Conservation (phyloP, 2,113 vertebrate genomes). For the Cynopterus brachyotis region DNA sequence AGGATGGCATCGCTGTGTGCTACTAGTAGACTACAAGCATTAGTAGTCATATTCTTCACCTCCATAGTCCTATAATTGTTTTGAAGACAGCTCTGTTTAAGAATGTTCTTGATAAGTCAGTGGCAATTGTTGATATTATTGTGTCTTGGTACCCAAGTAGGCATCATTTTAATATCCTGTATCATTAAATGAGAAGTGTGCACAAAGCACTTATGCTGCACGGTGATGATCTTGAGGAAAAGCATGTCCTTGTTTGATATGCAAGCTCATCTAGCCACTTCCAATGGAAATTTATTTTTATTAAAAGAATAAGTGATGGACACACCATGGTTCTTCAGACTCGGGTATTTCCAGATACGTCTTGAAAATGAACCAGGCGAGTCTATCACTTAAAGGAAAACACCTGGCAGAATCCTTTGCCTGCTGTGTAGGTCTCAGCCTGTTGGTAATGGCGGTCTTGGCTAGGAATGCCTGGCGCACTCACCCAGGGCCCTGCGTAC, state of each 20-base stretch:
- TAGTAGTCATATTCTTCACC: neutral
- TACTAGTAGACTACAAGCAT: neutral
- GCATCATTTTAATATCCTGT: too few relatives aligned
- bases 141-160: too few relatives aligned
- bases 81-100: neutral
- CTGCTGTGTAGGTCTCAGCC: neutral
- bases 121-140: neutral
- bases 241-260: too few relatives aligned
- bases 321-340: neutral
- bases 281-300: neutral
- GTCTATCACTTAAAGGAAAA: neutral
- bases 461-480: neutral
- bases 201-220: too few relatives aligned
- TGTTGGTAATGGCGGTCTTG: neutral
- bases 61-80: neutral
- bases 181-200: too few relatives aligned
- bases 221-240: too few relatives aligned
- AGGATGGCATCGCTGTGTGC: neutral
- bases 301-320: neutral
- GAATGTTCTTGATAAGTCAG: neutral
- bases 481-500: neutral
- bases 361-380: neutral
- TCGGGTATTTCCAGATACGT: neutral
- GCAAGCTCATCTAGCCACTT: too few relatives aligned
- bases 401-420: neutral